These are phyloP conservation scores for Etheostoma spectabile DNA, from an alignment of 2,113 vertebrate genomes.

Conservation along the genomic window DNA sequence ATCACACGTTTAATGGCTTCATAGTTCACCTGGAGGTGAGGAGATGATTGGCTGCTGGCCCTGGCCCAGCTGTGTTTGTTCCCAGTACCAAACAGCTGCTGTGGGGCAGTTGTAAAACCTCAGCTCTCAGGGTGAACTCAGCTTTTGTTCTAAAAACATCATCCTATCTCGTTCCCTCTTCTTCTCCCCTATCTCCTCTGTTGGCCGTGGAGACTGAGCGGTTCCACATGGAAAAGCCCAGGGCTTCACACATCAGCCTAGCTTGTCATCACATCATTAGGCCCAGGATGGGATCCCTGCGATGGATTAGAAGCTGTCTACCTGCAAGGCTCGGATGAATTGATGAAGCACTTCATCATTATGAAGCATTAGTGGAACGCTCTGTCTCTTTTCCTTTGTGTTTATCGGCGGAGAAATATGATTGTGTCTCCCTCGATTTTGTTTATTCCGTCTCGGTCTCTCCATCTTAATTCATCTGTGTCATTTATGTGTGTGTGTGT, in stretches of 20 bases:
- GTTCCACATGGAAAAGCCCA: constrained; percentile 77
- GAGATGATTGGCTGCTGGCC: constrained; percentile 29
- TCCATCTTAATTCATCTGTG: constrained; percentile 24
- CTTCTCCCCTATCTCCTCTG: constrained; percentile 35
- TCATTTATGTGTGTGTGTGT: constrained; percentile 36
- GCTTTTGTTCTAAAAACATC: constrained; percentile 58
- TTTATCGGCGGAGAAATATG: constrained; percentile 69
- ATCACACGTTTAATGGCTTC: neutral
- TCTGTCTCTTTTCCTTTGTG: constrained; percentile 72
- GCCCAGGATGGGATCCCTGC: constrained; percentile 70
- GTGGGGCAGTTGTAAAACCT: constrained; percentile 49
- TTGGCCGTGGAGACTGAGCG: constrained; percentile 68
- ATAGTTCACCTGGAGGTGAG: constrained; percentile 26
- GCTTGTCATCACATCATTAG: constrained; percentile 80
- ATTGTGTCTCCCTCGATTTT: constrained; percentile 29
- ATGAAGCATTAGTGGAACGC: constrained; percentile 72
- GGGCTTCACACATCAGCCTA: constrained; percentile 68
- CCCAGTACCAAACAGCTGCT: constrained; percentile 27
- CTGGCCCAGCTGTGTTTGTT: neutral
- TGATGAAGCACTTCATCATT: constrained; percentile 76
- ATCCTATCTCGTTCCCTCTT: constrained; percentile 10
- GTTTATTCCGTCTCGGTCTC: constrained; percentile 22
- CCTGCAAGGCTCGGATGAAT: constrained; percentile 74
- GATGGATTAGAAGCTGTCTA: constrained; percentile 75
- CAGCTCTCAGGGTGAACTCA: constrained; percentile 29